phyloP scores from a whole-genome alignment of 2,888 invertebrate species.

The Baronia brevicornis region DNA sequence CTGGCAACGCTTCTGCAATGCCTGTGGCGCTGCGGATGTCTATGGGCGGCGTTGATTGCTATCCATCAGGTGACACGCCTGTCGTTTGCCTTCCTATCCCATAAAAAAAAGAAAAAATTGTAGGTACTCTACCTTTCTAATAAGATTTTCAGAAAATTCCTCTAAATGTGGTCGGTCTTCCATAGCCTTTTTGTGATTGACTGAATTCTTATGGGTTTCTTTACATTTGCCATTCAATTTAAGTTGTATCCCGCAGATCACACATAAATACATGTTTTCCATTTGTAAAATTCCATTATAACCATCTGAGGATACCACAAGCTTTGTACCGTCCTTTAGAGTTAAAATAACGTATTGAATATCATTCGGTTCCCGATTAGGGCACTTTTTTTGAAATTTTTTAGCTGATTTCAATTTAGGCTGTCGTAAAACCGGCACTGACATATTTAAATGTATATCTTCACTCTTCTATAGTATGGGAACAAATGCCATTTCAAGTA shows the following conservation, averaged over 20 bases:
- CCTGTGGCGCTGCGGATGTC: too few relatives aligned
- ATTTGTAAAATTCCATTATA: constrained; percentile 45
- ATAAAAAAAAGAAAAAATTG: too few relatives aligned
- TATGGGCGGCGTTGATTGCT: too few relatives aligned
- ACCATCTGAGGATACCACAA: constrained; percentile 45
- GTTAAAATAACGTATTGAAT: constrained; percentile 40
- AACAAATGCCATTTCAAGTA: too few relatives aligned
- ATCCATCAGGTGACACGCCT: too few relatives aligned
- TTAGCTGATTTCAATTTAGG: constrained; percentile 28
- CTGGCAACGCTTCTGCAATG: too few relatives aligned
- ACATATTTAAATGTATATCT: constrained; percentile 25
- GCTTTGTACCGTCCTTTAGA: constrained; percentile 34
- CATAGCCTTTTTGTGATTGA: constrained; percentile 31
- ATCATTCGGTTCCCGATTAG: constrained; percentile 10
- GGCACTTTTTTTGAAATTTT: constrained; percentile 5
- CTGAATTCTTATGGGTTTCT: constrained; percentile 33
- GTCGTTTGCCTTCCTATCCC: too few relatives aligned
- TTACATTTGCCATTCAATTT: constrained; percentile 28
- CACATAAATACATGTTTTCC: constrained; percentile 37
- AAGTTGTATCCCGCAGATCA: constrained; percentile 39
- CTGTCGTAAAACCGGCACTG: constrained; percentile 35
- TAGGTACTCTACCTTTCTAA: constrained; percentile 36
- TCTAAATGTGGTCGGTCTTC: constrained; percentile 37
- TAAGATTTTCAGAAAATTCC: constrained; percentile 38
- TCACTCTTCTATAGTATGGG: too few relatives aligned